Base-by-base conservation (phyloP, 1,140 invertebrate genomes). In the Scaptodrosophila lebanonensis region DNA sequence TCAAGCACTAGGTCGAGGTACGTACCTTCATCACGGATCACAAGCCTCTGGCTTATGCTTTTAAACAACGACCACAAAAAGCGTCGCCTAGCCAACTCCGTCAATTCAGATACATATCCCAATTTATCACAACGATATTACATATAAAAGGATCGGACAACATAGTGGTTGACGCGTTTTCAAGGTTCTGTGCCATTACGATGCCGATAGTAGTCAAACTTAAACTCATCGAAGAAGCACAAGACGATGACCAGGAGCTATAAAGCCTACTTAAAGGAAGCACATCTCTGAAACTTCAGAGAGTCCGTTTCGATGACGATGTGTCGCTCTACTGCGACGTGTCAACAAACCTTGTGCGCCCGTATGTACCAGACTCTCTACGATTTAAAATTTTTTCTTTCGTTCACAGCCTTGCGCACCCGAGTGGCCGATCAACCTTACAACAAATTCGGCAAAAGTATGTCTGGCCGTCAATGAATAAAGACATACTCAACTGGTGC, bases 1-100 rank as follows among this genome's bases (percentile, higher is more conserved):
- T 88, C 51, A 30, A 48, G 29, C 59, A 84, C 20, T 48, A 77
- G 29, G 9, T 88, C 1, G 86, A 87, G 54, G 83, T n/a, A n/a
- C n/a, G n/a, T n/a, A 60, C n/a, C 62, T 71, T 86, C 30, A 45
- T 35, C 0, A 71, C 85, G 0, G 82, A 87, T 49, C 86, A 86
- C 39, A 84, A 86, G 58, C 84, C 83, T 5, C 53, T 87, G 1
- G 54, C 53, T 5, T 76, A 45, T 36, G 76, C 72, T 4, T 85
- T 84, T 45, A 8, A 39, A 12, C 61, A 82, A 44, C 65, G 68
- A 5, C 27, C 53, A 2, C 85, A 87, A 1, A 84, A 85, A 50
- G 50, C 48, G 47, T 66, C 73, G 4, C 71, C 72, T 6, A 54
- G 86, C 3, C 77, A 84, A 56, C 61, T 64, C 16, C 54, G 53